These are phyloP conservation scores for Hyla sarda DNA, from an alignment of 2,113 vertebrate species.

Conservation along the genomic window DNA sequence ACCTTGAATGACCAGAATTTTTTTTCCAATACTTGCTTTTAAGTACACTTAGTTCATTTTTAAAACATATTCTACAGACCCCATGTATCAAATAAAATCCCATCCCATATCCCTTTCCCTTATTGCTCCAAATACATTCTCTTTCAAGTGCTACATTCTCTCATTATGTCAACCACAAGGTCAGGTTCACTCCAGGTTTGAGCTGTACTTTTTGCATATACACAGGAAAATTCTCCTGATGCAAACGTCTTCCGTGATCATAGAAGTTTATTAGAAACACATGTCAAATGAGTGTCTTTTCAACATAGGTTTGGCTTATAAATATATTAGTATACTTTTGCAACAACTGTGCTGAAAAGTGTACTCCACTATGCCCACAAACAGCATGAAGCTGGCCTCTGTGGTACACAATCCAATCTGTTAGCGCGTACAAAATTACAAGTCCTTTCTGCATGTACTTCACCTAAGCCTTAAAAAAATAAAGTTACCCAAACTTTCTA, in stretches of 20 bases:
- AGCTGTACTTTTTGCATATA: too few relatives aligned
- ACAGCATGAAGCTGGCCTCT: background rate
- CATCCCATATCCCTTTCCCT: background rate
- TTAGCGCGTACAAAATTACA: background rate
- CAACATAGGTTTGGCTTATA: too few relatives aligned
- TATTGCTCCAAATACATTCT: constrained; percentile 35
- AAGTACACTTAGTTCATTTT: too few relatives aligned
- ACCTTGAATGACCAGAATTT: background rate
- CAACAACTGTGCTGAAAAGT: background rate
- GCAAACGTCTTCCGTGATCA: background rate
- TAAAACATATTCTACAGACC: too few relatives aligned
- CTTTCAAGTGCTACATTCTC: constrained; percentile 9
- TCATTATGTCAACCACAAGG: background rate
- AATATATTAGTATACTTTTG: background rate
- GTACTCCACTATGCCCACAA: background rate
- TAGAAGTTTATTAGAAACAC: background rate
- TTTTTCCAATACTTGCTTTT: too few relatives aligned
- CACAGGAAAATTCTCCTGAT: background rate
- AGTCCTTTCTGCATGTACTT: background rate
- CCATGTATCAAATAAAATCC: background rate
- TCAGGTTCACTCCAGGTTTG: background rate
- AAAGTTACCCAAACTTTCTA: background rate
- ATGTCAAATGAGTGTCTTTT: too few relatives aligned
- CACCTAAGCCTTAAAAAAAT: background rate
- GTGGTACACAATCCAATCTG: background rate